phyloP scores from a whole-genome alignment of 2,797 vertebrate species.

The Spea hammondii region DNA sequence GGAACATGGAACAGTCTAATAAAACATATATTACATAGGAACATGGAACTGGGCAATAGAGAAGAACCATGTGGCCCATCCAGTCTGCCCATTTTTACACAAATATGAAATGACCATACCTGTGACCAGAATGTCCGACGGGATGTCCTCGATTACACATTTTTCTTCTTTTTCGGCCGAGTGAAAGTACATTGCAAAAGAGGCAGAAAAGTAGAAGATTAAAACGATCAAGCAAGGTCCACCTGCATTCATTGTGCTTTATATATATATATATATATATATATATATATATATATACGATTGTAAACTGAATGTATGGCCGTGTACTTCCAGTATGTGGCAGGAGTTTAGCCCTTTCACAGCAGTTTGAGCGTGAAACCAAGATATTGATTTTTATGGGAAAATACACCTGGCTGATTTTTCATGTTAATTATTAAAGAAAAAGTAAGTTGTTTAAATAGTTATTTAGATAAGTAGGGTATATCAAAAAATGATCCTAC shows the following conservation, averaged over 20 bases:
- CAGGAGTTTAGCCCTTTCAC: not conserved
- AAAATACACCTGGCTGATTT: conserved; percentile 60
- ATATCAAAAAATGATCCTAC: no score
- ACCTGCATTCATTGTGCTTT: conserved; percentile 57
- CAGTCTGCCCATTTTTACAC: not conserved
- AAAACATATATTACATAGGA: no score
- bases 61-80: no score
- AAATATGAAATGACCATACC: conserved; percentile 67
- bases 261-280: not conserved
- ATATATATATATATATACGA: not conserved
- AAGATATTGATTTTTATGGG: conserved; percentile 56
- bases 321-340: not conserved
- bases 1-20: no score
- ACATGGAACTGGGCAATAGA: no score
- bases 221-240: conserved; percentile 58
- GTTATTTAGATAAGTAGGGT: no score
- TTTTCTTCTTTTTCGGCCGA: conserved; percentile 80
- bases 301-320: not conserved
- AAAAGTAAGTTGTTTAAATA: no score
- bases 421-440: conserved; percentile 49
- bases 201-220: conserved; percentile 67
- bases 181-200: conserved; percentile 82
- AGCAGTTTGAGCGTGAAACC: not conserved
- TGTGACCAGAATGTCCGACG: conserved; percentile 77
- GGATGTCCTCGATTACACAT: conserved; percentile 89